These are phyloP conservation scores for Pimpla rufipes DNA, from an alignment of 2,888 invertebrate genomes.

Conservation along the genomic window DNA sequence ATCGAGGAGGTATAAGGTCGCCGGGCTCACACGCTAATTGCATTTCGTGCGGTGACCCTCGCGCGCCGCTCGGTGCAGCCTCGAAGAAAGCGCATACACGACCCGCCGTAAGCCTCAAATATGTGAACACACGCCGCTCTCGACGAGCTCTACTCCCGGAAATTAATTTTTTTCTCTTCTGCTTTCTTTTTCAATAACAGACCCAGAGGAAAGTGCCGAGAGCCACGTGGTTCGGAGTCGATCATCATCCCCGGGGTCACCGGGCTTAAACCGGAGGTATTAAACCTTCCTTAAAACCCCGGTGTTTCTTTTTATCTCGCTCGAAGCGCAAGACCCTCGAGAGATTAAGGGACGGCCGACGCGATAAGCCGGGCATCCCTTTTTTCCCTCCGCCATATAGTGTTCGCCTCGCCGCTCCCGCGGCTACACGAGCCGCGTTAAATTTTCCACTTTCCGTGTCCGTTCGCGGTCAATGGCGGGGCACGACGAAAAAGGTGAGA, in stretches of 20 bases:
- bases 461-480: constrained; percentile 15
- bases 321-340: neutral
- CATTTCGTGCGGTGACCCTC: constrained; percentile 71
- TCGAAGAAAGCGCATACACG: constrained; percentile 73
- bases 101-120: neutral
- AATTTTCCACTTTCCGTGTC: neutral
- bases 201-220: neutral
- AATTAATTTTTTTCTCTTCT: constrained; percentile 5
- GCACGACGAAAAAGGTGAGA: constrained; percentile 25
- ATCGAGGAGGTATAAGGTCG: constrained; percentile 64
- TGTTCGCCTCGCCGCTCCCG: constrained; percentile 15
- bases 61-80: constrained; percentile 27
- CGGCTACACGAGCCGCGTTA: too few relatives aligned
- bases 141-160: neutral
- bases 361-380: constrained; percentile 4
- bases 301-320: constrained; percentile 15
- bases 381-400: neutral
- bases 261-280: neutral
- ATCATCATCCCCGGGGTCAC: constrained; percentile 19
- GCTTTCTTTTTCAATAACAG: constrained; percentile 21
- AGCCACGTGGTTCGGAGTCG: neutral
- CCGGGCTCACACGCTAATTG: constrained; percentile 68
- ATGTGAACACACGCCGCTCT: neutral
- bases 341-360: constrained; percentile 11
- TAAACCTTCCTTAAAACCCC: neutral